Percentiles rank a stretch among this genome's conserved stretches.
phyloP scores from a whole-genome alignment of 2,888 invertebrate species.

The Sclerodermus sp. region DNA sequence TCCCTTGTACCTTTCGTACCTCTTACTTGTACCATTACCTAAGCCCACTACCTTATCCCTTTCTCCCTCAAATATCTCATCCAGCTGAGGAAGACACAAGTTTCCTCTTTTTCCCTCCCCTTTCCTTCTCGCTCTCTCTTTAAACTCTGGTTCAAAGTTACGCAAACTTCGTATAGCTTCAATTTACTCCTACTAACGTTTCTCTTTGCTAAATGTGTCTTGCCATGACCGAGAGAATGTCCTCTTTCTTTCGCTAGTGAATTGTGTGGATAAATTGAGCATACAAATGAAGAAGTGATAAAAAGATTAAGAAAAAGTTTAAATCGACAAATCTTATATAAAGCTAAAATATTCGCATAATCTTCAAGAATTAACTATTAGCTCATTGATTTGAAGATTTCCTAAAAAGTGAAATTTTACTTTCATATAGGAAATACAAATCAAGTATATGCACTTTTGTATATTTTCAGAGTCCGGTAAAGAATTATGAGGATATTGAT shows the following conservation, averaged over 20 bases:
- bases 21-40: slow-evolving; percentile 17
- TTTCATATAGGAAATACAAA: neutral
- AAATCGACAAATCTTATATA: no score
- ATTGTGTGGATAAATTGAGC: slow-evolving; percentile 17
- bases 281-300: slow-evolving; percentile 12
- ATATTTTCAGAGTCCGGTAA: slow-evolving; percentile 32
- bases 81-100: no score
- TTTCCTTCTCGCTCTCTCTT: slow-evolving; percentile 19
- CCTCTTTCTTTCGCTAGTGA: slow-evolving; percentile 14
- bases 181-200: slow-evolving; percentile 49
- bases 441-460: neutral
- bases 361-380: no score
- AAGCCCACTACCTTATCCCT: slow-evolving; percentile 1
- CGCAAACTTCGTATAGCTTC: slow-evolving; percentile 49
- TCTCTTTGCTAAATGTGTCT: slow-evolving; percentile 43
- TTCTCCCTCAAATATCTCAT: slow-evolving; percentile 5
- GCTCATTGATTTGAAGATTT: no score
- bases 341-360: no score
- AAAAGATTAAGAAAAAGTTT: neutral
- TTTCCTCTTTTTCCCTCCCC: slow-evolving; percentile 5
- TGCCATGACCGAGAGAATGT: slow-evolving; percentile 24
- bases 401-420: no score
- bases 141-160: slow-evolving; percentile 48
- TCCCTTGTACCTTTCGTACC: slow-evolving; percentile 17
- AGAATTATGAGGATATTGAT: slow-evolving; percentile 45